phyloP scores from a whole-genome alignment of 2,797 vertebrate genomes.

The Falco cherrug region DNA sequence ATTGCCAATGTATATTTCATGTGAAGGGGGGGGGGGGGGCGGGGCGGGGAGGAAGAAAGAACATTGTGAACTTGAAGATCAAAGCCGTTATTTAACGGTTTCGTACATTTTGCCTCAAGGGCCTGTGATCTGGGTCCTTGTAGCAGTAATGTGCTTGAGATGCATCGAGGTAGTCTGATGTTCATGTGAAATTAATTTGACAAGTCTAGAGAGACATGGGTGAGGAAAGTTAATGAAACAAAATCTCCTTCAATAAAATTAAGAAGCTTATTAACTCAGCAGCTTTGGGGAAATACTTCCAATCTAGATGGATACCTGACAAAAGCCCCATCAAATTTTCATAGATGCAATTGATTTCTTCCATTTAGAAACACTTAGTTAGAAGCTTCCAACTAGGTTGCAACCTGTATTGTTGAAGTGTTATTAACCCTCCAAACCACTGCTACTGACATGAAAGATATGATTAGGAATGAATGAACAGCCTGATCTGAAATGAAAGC shows the following conservation, averaged over 20 bases:
- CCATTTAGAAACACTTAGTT: conserved; percentile 48
- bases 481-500: not conserved
- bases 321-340: conserved; percentile 61
- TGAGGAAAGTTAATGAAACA: conserved; percentile 45
- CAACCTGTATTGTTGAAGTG: conserved; percentile 16
- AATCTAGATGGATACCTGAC: conserved; percentile 53
- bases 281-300: conserved; percentile 14
- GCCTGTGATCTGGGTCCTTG: accelerated
- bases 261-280: conserved; percentile 40
- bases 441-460: conserved; percentile 8
- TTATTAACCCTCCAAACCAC: conserved; percentile 37
- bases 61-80: not conserved
- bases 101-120: not conserved
- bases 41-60: not conserved
- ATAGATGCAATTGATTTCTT: conserved; percentile 55
- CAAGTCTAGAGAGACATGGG: not conserved
- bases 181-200: conserved; percentile 2
- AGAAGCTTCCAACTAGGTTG: conserved; percentile 52
- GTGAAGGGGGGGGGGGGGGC: not conserved
- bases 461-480: not conserved
- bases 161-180: not conserved
- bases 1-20: not conserved
- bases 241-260: conserved; percentile 45
- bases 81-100: not conserved
- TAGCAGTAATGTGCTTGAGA: not conserved